Conservation (phyloP, 2,113 vertebrate genomes). For the Struthidea cinerea region DNA sequence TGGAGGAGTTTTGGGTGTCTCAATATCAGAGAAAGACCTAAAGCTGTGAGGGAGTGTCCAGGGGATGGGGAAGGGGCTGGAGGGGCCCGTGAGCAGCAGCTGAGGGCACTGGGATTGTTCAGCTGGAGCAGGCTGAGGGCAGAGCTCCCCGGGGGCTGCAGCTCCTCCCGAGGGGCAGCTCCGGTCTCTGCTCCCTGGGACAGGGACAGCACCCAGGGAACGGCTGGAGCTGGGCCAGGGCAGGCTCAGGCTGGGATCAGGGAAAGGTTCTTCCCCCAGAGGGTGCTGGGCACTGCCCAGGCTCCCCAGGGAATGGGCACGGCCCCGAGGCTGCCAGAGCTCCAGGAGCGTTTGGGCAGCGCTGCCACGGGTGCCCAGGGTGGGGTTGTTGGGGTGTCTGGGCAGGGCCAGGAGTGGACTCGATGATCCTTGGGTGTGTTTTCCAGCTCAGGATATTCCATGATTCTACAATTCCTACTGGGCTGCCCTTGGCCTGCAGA, state of each 20-base stretch:
- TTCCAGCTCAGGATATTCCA: neutral
- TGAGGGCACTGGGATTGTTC: neutral
- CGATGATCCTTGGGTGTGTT: accelerated
- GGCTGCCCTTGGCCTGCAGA: neutral
- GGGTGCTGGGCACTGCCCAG: neutral
- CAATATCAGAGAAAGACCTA: neutral
- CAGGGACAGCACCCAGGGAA: no score
- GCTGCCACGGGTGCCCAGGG: neutral
- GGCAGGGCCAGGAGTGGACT: accelerated
- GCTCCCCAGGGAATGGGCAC: neutral
- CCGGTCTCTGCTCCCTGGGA: neutral
- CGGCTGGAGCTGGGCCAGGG: no score
- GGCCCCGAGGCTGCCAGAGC: neutral
- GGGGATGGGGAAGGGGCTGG: neutral
- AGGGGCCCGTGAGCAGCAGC: neutral
- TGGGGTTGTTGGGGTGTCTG: neutral
- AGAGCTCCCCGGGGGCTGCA: neutral
- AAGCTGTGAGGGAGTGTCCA: neutral
- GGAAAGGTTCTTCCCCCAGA: neutral
- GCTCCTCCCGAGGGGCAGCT: neutral
- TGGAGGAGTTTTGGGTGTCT: neutral
- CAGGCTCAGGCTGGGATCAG: no score
- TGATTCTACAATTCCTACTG: neutral
- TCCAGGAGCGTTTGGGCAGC: neutral
- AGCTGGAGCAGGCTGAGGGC: neutral